Percentiles rank a stretch among this genome's conserved stretches.
Conservation (phyloP, 2,888 invertebrate genomes). For the Nomada ruficornis region DNA sequence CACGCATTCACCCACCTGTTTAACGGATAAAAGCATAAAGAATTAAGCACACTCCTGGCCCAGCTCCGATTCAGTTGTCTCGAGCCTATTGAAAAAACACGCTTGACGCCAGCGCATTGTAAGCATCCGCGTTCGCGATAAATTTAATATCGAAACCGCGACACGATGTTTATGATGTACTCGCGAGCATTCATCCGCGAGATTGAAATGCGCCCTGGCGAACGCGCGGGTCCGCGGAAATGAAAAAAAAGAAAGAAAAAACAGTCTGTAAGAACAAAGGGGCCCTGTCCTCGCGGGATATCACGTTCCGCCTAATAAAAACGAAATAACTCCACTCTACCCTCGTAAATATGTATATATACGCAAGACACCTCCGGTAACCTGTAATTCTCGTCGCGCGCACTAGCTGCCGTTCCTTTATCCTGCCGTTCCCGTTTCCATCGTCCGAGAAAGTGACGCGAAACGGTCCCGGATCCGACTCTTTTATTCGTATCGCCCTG, state of each 20-base stretch:
- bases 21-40: conserved; percentile 53
- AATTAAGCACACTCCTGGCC: conserved; percentile 52
- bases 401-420: neutral
- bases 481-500: too few species aligned
- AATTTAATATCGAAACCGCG: conserved; percentile 68
- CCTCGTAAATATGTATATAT: conserved; percentile 44
- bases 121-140: conserved; percentile 51
- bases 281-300: conserved; percentile 26
- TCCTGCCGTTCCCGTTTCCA: neutral
- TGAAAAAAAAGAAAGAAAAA: conserved; percentile 22
- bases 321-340: conserved; percentile 23
- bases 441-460: neutral
- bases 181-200: conserved; percentile 46
- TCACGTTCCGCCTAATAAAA: conserved; percentile 42
- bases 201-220: conserved; percentile 54
- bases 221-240: neutral
- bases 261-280: conserved; percentile 46
- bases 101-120: conserved; percentile 61
- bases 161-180: conserved; percentile 58
- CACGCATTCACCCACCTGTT: conserved; percentile 31
- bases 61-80: conserved; percentile 31
- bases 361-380: conserved; percentile 22
- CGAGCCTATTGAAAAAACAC: conserved; percentile 47
- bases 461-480: neutral
- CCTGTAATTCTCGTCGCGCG: conserved; percentile 39